Evolutionary conservation across 2,888 invertebrate genomes (phyloP), one percentile per base, ranked within the genome.

Genomic region (Netelia fuscicornis): DNA sequence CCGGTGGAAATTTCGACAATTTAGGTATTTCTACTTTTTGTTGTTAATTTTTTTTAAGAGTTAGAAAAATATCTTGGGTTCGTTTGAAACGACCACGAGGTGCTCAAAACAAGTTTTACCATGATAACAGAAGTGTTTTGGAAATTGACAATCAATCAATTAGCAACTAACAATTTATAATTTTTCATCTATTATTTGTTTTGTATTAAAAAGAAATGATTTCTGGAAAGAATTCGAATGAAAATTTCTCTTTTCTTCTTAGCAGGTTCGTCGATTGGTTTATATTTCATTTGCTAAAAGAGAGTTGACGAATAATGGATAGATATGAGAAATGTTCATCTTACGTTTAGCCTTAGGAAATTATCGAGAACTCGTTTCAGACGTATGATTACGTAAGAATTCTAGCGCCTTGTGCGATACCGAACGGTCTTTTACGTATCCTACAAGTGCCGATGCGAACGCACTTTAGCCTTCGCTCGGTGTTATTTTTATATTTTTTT

Each of bases 321-420:
- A 10, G 13, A 48, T 48, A 13, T 13, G 48, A 13, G 13, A 48
- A 48, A 48, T 48, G 48, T 48, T 13, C 13, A 48, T 48, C 48
- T 48, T 13, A 48, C 48, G 48, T 48, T 48, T n/a, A 44, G 9
- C 30, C 23, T 25, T 58, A 56, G 37, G 77, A 81, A 79, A 82
- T 81, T 70, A 70, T 82, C 44, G 44, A 71, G 65, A 85, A 85
- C 60, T 85, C 25, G 85, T 75, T 70, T 85, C 54, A 67, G 58
- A 23, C 56, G 71, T 37, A 56, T 13, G 65, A 65, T 83, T 85
- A 85, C 85, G 85, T 85, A 85, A 84, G 84, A 79, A 62, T 83
- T 78, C 71, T 82, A 85, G 75, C 75, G 64, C 65, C 75, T 77
- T 56, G 78, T 75, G 74, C 70, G 75, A 70, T 42, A 79, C 44